Percentiles rank a stretch among this genome's conserved stretches.
Evolutionary conservation across 2,888 invertebrate species (phyloP).

Genomic region (Plebejus argus): DNA sequence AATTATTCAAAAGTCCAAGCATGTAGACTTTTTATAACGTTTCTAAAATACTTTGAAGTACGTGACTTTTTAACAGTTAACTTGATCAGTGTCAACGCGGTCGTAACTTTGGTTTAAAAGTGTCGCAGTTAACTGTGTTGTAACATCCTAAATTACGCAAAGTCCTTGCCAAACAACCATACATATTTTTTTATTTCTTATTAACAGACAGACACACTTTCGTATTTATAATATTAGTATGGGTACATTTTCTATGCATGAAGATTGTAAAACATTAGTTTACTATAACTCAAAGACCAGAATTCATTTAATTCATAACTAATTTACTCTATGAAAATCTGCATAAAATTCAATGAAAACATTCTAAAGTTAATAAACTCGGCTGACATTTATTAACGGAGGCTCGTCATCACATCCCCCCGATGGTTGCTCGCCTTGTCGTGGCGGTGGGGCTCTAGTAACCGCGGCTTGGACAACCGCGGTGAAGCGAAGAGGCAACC

Average conservation of each 20-base stretch:
- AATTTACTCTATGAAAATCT: background rate
- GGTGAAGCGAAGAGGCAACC: no score
- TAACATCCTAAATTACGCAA: constrained; percentile 25
- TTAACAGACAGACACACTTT: no score
- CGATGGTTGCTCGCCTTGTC: no score
- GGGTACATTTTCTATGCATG: no score
- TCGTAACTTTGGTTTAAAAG: background rate
- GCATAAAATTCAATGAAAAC: background rate
- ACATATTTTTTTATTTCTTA: background rate
- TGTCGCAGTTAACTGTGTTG: constrained; percentile 17
- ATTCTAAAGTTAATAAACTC: background rate
- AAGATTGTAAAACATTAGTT: no score
- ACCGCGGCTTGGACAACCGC: no score
- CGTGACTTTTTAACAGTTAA: constrained; percentile 15
- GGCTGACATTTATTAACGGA: background rate
- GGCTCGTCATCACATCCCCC: constrained; percentile 63
- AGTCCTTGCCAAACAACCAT: constrained; percentile 7
- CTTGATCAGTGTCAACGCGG: constrained; percentile 23
- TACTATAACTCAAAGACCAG: background rate
- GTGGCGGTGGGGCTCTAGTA: no score
- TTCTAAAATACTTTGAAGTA: constrained; percentile 3
- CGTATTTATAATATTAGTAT: no score
- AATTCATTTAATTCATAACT: background rate
- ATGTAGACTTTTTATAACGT: constrained; percentile 9
- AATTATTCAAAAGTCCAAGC: constrained; percentile 40